Base-by-base conservation (phyloP, 2,113 vertebrate genomes). In the Verasper variegatus region DNA sequence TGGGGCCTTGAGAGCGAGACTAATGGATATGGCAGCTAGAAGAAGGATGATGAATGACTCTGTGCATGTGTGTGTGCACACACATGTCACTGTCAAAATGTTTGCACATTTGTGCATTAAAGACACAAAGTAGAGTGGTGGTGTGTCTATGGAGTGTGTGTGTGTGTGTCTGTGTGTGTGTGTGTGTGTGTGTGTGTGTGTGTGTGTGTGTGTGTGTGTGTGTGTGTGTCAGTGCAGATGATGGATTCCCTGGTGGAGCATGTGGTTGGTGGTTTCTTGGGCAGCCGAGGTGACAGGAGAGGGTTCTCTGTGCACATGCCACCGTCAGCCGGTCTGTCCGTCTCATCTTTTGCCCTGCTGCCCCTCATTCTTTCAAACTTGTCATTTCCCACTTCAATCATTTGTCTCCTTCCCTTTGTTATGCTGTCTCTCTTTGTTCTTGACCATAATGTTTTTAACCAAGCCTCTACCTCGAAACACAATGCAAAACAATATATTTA, bases 1-100 rank as follows among this genome's bases (percentile, higher is more conserved):
- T 84, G 89, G 84, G 76, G 82, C 80, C 90, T 52, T 81, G 71
- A 84, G 83, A 87, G 86, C 68, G 35, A 76, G 88, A 89, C 89
- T 90, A 93, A 93, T 88, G 85, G 85, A 87, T 87, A 83, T 83
- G 88, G 78, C 92, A 92, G 90, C 87, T 78, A 74, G 74, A 81
- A 84, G 74, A 86, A 83, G 73, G 81, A 91, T 91, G 91, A 92
- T 90, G 85, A 86, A 87, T 86, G 85, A 89, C 66, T 74, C 2
- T n/a, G 61, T n/a, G 61, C 63, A 15, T 60, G 68, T 52, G 64
- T 60, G 64, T 72, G 85, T 71, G 63, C 11, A 27, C 15, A 24
- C 63, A 72, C 21, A 31, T 58, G 57, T 60, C 60, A 71, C 66
- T 66, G 74, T 77, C 68, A 63, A 57, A 72, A 78, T 87, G 82